Percentiles rank a stretch among this genome's conserved stretches.
phyloP scores from a whole-genome alignment of 2,113 vertebrate genomes.

The Struthidea cinerea region DNA sequence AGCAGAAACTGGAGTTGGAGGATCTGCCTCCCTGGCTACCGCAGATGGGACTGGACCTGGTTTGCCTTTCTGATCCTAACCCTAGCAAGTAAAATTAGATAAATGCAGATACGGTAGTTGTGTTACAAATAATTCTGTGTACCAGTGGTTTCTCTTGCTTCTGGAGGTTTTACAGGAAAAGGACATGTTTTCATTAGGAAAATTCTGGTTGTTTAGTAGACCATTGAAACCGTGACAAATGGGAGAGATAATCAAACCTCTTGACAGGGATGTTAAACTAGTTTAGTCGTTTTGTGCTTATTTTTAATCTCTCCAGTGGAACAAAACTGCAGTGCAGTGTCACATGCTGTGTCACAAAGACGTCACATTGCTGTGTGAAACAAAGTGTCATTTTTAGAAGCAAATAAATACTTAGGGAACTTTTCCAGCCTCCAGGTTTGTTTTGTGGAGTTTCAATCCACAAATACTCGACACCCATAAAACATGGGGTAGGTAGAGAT shows the following conservation, averaged over 20 bases:
- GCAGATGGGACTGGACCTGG: not conserved
- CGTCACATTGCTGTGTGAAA: not conserved
- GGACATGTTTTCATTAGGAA: accelerated
- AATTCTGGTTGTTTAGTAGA: not conserved
- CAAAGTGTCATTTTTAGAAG: not conserved
- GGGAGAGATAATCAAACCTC: not conserved
- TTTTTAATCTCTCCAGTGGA: not conserved
- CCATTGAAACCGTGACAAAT: not conserved
- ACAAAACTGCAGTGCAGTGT: not conserved
- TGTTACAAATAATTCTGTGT: not conserved
- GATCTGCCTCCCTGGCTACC: not conserved
- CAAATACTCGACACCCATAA: accelerated
- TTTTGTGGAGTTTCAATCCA: not conserved
- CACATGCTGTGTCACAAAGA: not conserved
- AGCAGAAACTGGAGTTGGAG: not conserved
- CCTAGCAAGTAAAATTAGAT: not conserved
- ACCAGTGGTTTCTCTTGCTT: not conserved
- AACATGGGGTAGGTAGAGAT: accelerated
- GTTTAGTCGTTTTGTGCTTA: not conserved
- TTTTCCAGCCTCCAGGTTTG: not conserved
- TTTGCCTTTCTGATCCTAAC: not conserved
- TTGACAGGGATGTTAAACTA: not conserved
- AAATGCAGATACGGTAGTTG: not conserved
- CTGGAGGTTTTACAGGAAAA: not conserved
- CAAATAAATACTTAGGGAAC: not conserved